Evolutionary conservation across 1,140 invertebrate species (phyloP).

Genomic region (Globodera rostochiensis): DNA sequence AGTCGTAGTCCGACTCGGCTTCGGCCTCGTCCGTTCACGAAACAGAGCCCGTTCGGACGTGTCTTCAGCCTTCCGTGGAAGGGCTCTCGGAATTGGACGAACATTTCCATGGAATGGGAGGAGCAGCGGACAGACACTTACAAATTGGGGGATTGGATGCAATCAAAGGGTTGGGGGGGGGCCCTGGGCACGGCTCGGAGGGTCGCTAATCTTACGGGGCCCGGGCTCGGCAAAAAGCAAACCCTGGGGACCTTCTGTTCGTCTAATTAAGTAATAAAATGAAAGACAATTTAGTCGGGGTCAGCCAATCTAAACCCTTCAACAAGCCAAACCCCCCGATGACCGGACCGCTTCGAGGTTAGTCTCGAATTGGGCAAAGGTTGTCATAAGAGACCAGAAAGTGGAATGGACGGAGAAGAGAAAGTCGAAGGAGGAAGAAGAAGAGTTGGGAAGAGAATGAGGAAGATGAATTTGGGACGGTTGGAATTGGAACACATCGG

Average conservation of each 20-base stretch:
- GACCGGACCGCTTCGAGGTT: no score
- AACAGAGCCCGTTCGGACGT: slow-evolving; percentile 17
- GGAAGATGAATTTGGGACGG: neutral
- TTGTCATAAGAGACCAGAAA: neutral
- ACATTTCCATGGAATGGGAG: slow-evolving; percentile 19
- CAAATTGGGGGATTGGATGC: no score
- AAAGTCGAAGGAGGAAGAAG: neutral
- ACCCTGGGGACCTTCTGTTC: no score
- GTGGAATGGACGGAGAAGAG: neutral
- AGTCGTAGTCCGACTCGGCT: slow-evolving; percentile 8
- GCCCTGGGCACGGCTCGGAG: no score
- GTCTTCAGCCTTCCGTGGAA: slow-evolving; percentile 19
- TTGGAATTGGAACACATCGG: neutral
- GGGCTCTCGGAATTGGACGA: slow-evolving; percentile 25
- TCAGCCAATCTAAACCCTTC: no score
- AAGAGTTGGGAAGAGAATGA: neutral
- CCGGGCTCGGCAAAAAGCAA: no score
- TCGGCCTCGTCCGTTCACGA: slow-evolving; percentile 19
- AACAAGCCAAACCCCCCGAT: no score
- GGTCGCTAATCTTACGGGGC: no score
- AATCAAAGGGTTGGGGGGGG: neutral
- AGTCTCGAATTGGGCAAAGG: no score
- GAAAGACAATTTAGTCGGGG: no score
- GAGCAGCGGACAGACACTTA: slow-evolving; percentile 25
- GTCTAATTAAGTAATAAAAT: no score